Evolutionary conservation across 2,888 invertebrate species (phyloP).

Genomic region (Slavum lentiscoides): DNA sequence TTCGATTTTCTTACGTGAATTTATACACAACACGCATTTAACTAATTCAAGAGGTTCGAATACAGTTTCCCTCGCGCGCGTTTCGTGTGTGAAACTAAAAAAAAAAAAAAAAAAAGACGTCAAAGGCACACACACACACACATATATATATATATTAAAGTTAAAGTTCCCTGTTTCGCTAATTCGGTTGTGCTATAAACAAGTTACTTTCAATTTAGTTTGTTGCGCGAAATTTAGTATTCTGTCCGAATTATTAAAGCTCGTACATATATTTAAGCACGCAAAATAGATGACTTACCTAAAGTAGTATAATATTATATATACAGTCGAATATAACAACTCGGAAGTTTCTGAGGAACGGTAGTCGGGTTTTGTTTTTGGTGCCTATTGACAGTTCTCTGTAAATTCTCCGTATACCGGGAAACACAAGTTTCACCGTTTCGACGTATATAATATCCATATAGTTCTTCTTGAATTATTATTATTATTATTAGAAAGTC

Average conservation of each 20-base stretch:
- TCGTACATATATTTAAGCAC: not conserved
- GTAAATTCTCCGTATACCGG: conserved; percentile 21
- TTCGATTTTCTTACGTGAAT: not conserved
- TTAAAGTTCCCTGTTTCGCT: not conserved
- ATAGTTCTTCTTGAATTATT: conserved; percentile 37
- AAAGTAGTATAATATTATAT: conserved; percentile 27
- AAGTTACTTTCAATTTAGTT: not conserved
- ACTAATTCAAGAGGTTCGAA: too few species aligned
- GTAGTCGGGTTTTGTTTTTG: conserved; percentile 23
- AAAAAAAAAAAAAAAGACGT: not conserved
- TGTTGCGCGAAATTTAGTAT: not conserved
- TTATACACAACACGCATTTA: too few species aligned
- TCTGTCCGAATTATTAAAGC: conserved; percentile 6
- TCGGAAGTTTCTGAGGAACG: conserved; percentile 10
- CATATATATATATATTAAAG: too few species aligned
- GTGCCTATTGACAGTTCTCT: conserved; percentile 29
- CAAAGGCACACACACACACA: not conserved
- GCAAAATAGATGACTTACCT: not conserved
- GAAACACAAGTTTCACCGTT: conserved; percentile 20
- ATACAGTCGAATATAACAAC: conserved; percentile 28
- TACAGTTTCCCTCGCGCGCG: too few species aligned
- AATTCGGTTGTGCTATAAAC: not conserved
- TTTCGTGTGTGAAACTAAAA: too few species aligned
- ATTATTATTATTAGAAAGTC: conserved; percentile 14
- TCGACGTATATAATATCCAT: not conserved